These are phyloP conservation scores for Chiloscyllium punctatum DNA, from an alignment of 2,797 vertebrate species.

Conservation along the genomic window DNA sequence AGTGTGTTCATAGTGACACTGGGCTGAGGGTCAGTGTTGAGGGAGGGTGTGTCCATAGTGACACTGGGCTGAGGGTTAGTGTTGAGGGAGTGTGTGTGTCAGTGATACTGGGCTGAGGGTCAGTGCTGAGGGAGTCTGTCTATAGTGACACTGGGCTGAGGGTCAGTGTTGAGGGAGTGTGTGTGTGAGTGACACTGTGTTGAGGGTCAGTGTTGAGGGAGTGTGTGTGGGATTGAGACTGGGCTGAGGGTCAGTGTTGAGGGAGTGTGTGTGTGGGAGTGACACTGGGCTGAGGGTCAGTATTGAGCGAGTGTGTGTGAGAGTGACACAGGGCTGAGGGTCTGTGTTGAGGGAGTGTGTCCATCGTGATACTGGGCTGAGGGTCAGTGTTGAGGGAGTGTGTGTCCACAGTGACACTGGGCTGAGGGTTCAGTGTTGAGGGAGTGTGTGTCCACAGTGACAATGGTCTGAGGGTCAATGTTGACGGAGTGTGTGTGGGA, in stretches of 20 bases:
- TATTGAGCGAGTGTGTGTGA: too few relatives aligned
- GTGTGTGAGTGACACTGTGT: too few relatives aligned
- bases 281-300: too few relatives aligned
- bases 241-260: too few relatives aligned
- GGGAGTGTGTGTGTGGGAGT: too few relatives aligned
- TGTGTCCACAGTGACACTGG: too few relatives aligned
- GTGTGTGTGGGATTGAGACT: too few relatives aligned
- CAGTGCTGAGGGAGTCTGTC: not conserved
- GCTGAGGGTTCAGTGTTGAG: not conserved
- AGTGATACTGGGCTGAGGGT: not conserved
- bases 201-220: too few relatives aligned
- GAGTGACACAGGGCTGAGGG: too few relatives aligned
- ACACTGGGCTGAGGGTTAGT: not conserved
- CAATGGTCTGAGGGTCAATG: not conserved
- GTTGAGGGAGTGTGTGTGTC: not conserved
- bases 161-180: not conserved
- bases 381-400: not conserved
- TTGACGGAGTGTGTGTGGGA: not conserved
- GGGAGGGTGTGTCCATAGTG: not conserved
- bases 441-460: not conserved
- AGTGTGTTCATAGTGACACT: too few relatives aligned
- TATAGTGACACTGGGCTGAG: not conserved
- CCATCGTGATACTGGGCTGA: too few relatives aligned
- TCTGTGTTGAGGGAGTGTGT: too few relatives aligned
- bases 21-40: not conserved